phyloP scores from a whole-genome alignment of 2,113 vertebrate genomes.

The Heterochromis multidens region DNA sequence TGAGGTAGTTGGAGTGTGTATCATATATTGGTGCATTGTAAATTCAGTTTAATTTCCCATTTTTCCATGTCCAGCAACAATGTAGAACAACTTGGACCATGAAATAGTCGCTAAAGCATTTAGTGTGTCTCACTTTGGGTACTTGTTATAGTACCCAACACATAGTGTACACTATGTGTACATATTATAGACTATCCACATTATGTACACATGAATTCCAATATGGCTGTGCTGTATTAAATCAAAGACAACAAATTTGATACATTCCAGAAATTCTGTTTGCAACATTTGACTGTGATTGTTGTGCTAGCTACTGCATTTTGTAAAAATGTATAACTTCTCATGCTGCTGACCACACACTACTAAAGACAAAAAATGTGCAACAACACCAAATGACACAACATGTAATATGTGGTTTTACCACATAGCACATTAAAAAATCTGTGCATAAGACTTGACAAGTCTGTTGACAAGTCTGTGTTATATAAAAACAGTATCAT shows the following conservation, averaged over 20 bases:
- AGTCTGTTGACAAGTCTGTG: no score
- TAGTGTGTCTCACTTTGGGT: background rate
- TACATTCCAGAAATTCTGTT: background rate
- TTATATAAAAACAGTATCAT: background rate
- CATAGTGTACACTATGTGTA: no score
- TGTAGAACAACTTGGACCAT: background rate
- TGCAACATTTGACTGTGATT: background rate
- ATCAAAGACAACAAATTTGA: background rate
- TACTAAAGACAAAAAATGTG: background rate
- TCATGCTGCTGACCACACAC: background rate
- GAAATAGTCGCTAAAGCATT: background rate
- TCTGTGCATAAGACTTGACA: no score
- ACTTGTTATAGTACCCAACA: no score
- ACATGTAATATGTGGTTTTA: background rate
- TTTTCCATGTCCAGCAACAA: background rate
- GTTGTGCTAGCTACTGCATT: background rate
- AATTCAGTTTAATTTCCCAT: background rate
- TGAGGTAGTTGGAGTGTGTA: background rate
- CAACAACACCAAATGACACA: background rate
- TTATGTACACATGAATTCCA: background rate
- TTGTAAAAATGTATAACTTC: background rate
- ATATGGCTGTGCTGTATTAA: background rate
- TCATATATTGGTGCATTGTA: background rate
- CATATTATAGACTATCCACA: no score
- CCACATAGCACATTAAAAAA: no score